Conservation (phyloP, 2,888 invertebrate genomes). For the Andrena fulva region DNA sequence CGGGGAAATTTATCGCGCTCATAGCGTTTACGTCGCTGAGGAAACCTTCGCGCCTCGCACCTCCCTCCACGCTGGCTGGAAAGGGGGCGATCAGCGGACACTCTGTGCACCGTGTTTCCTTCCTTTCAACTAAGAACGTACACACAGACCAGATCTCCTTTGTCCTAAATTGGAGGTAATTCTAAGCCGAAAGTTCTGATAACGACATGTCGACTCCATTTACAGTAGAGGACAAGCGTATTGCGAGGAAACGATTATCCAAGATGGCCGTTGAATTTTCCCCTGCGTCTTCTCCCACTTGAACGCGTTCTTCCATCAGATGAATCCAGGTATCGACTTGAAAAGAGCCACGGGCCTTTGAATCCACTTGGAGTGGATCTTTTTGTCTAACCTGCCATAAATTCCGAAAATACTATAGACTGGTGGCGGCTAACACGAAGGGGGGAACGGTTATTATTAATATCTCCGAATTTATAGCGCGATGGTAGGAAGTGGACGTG, state of each 20-base stretch:
- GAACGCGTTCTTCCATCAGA: neutral
- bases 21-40: slow-evolving; percentile 73
- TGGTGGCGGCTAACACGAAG: slow-evolving; percentile 14
- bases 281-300: too few species aligned
- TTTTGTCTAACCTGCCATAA: slow-evolving; percentile 77
- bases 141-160: neutral
- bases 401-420: slow-evolving; percentile 72
- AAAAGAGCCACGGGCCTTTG: too few species aligned
- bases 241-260: too few species aligned
- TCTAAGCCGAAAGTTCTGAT: too few species aligned
- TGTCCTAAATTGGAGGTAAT: neutral
- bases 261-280: too few species aligned
- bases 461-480: slow-evolving; percentile 75
- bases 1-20: slow-evolving; percentile 81
- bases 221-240: too few species aligned
- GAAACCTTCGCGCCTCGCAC: slow-evolving; percentile 60
- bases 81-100: slow-evolving; percentile 3
- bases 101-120: neutral
- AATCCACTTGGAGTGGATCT: slow-evolving; percentile 57
- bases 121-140: neutral
- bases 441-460: slow-evolving; percentile 69
- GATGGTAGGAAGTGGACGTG: slow-evolving; percentile 54
- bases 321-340: neutral
- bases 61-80: slow-evolving; percentile 2
- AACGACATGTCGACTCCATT: too few species aligned